Evolutionary conservation across 2,888 invertebrate species (phyloP), one percentile per base, ranked within the genome.

Genomic region (Ptychoptera contaminata): DNA sequence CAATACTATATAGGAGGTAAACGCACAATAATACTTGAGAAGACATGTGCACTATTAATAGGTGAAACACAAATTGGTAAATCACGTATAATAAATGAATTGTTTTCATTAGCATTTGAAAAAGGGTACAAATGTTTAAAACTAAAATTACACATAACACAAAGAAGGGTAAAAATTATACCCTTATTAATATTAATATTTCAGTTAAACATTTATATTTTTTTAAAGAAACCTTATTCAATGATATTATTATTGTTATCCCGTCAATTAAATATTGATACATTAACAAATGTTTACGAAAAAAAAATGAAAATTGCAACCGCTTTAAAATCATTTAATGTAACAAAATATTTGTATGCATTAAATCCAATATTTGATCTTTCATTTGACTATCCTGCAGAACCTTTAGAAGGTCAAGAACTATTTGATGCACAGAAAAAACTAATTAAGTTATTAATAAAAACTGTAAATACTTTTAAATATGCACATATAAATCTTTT

Each of bases 11-110:
- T 9, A 32, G 4, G 2, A 7, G 32, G 32, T 32, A 32, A 32
- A 32, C 2, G n/a, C 3, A 3, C 3, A 11, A 16, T 9, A n/a
- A 16, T 32, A 12, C 31, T 60, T 14, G 67, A 74, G 60, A 61
- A 44, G 16, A 44, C 34, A 8, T 16, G 38, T 37, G 2, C 38
- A n/a, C n/a, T 44, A 15, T 34, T 38, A 14, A 31, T 16, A 7
- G 43, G 43, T 12, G 37, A 42, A 6, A 34, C 38, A 29, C 38
- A 71, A 39, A 69, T 74, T 39, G 80, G 80, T 1, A 79, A 77
- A 58, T 71, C 71, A 1, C 68, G 78, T 44, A 56, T 79, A 9
- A 52, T 77, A 15, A 70, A 75, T 40, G 77, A 77, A 59, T 67
- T 74, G 44, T 56, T 72, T 8, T 62, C 61, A 48, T 53, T 63